Conservation (phyloP, 1,140 invertebrate species). For the Ephestia elutella region DNA sequence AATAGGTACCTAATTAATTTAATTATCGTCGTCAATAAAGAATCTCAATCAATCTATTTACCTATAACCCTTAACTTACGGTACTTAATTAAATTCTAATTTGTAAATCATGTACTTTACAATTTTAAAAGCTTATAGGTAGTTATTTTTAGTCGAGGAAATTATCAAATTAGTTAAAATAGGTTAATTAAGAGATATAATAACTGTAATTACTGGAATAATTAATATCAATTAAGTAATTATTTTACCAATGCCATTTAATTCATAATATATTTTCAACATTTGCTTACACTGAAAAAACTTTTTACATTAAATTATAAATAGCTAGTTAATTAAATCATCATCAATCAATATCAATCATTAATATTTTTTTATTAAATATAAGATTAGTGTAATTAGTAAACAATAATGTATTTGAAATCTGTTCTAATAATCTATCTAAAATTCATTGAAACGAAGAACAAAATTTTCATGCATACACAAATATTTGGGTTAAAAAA, state of each 20-base stretch:
- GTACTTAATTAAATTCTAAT: not conserved
- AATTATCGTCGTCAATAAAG: no score
- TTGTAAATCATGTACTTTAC: not conserved
- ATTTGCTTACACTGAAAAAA: not conserved
- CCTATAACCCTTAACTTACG: no score
- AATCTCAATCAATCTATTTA: no score
- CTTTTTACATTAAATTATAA: no score
- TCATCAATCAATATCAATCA: not conserved
- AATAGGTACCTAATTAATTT: no score
- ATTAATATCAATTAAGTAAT: not conserved
- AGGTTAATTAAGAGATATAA: not conserved
- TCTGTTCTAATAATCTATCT: no score
- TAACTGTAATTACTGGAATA: not conserved
- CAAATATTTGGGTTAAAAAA: not conserved
- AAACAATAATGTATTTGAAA: no score
- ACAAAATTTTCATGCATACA: no score
- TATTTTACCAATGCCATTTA: not conserved
- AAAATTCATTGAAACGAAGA: no score
- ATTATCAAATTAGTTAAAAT: not conserved
- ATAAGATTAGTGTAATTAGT: no score
- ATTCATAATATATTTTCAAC: not conserved
- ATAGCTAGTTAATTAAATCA: no score
- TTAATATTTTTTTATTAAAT: not conserved
- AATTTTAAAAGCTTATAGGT: not conserved
- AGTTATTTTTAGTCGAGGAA: not conserved